Evolutionary conservation across 2,797 vertebrate species (phyloP).

Genomic region (Fundulus diaphanus): DNA sequence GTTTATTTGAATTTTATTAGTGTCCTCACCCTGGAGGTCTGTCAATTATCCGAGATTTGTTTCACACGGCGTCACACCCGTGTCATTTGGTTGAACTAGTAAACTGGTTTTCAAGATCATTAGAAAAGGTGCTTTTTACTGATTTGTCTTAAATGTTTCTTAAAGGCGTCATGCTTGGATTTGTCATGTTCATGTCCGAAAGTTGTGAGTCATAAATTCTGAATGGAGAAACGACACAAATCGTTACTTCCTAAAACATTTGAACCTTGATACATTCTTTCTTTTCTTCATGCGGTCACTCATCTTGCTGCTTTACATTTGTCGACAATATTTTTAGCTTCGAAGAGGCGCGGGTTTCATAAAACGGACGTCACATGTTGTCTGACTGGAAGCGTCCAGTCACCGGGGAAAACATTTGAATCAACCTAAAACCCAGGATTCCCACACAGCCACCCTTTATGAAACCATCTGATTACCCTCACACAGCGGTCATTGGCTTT

Average conservation of each 20-base stretch:
- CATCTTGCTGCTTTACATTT: neutral
- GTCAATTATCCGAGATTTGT: conserved; percentile 67
- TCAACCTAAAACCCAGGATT: neutral
- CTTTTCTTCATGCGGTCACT: neutral
- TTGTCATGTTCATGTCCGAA: conserved; percentile 40
- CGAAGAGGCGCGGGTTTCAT: conserved; percentile 19
- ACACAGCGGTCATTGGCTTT: too few species aligned
- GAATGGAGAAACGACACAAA: conserved; percentile 15
- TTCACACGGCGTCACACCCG: conserved; percentile 38
- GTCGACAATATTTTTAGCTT: neutral
- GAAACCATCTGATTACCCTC: neutral
- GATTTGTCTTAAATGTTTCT: conserved; percentile 68
- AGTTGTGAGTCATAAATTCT: conserved; percentile 42
- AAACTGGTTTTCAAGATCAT: conserved; percentile 52
- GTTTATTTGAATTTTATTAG: conserved; percentile 73
- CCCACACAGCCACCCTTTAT: neutral
- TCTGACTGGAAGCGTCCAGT: neutral
- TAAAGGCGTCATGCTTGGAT: conserved; percentile 56
- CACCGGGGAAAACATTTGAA: neutral
- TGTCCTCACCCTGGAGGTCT: conserved; percentile 65
- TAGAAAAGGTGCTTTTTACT: conserved; percentile 62
- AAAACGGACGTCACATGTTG: conserved; percentile 3
- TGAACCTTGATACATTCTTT: neutral
- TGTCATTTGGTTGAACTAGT: conserved; percentile 56
- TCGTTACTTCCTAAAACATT: conserved; percentile 28